phyloP scores from a whole-genome alignment of 2,113 vertebrate genomes.

The Rhineura floridana region DNA sequence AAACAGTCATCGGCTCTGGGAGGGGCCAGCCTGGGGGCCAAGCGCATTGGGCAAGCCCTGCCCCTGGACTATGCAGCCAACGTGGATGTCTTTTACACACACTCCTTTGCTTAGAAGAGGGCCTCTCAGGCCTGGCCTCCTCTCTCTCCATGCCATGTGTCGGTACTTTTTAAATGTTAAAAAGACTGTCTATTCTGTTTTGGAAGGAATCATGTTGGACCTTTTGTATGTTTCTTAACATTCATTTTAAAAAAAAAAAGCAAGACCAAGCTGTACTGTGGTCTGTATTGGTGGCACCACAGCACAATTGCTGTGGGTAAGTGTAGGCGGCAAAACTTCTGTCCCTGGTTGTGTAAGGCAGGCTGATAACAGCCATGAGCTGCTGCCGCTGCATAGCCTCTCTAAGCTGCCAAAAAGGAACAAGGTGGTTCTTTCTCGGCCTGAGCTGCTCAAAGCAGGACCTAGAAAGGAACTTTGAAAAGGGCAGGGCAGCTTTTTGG shows the following conservation, averaged over 20 bases:
- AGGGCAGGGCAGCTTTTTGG: no score
- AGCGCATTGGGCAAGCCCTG: conserved; percentile 66
- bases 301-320: no score
- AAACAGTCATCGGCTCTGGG: conserved; percentile 85
- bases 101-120: conserved; percentile 72
- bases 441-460: no score
- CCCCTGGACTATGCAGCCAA: conserved; percentile 79
- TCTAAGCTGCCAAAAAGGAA: no score
- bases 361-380: no score
- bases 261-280: not conserved
- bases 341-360: no score
- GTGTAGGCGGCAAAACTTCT: no score
- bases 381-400: no score
- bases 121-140: accelerated
- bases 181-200: not conserved
- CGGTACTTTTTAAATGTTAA: not conserved
- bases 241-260: not conserved
- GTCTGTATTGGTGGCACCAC: no score
- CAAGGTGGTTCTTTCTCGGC: no score
- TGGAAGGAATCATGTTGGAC: accelerated
- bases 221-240: not conserved
- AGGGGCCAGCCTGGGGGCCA: conserved; percentile 84
- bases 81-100: conserved; percentile 81
- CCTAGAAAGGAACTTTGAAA: no score
- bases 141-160: no score